These are phyloP conservation scores for Hipposideros armiger DNA, from an alignment of 2,113 vertebrate species.

Conservation along the genomic window DNA sequence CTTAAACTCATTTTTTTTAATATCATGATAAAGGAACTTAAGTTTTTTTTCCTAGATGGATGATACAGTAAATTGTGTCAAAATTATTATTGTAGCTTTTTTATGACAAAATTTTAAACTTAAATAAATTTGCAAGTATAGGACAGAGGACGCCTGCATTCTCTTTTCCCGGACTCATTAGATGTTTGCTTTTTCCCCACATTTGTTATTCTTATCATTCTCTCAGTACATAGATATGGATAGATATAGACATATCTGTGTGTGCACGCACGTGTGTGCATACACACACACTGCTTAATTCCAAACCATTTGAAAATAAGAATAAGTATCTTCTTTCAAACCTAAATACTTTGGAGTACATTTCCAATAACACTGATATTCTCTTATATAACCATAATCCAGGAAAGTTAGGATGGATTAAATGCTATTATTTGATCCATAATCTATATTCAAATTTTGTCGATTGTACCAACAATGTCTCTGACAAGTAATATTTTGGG, in stretches of 20 bases:
- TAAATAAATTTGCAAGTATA: background rate
- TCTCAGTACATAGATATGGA: background rate
- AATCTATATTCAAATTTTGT: background rate
- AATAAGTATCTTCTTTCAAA: background rate
- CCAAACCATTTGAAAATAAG: background rate
- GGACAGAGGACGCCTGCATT: background rate
- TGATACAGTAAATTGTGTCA: background rate
- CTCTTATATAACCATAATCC: background rate
- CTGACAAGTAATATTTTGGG: background rate
- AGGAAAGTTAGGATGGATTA: background rate
- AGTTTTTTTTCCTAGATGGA: background rate
- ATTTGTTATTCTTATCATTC: background rate
- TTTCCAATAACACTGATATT: background rate
- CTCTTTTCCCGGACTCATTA: background rate
- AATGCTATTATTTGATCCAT: background rate
- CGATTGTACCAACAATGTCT: background rate
- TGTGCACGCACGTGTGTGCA: background rate
- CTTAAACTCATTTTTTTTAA: background rate
- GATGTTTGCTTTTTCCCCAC: background rate
- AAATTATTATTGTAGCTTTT: background rate
- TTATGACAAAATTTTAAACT: background rate
- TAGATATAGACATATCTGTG: background rate
- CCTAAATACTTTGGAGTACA: background rate
- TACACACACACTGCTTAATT: background rate
- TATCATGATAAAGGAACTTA: background rate